Evolutionary conservation across 2,888 invertebrate species (phyloP).

Genomic region (Sinelater perroti): DNA sequence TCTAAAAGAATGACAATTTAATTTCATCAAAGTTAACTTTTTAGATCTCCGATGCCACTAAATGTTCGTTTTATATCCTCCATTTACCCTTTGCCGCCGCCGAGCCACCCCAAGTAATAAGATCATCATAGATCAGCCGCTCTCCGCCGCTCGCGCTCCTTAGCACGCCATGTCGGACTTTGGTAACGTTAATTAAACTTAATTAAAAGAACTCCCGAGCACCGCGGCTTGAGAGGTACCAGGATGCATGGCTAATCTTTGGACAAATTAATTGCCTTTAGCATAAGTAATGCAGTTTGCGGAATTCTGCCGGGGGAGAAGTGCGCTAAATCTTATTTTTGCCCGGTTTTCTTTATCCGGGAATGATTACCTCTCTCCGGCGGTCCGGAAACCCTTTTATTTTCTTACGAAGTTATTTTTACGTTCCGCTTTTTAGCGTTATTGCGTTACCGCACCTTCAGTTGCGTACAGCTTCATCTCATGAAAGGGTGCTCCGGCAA

Average conservation of each 20-base stretch:
- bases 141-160: constrained; percentile 44
- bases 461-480: no score
- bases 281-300: constrained; percentile 58
- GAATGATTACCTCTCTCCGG: constrained; percentile 30
- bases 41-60: constrained; percentile 53
- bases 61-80: constrained; percentile 54
- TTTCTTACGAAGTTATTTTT: constrained; percentile 19
- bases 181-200: constrained; percentile 64
- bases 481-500: no score
- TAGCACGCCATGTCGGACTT: constrained; percentile 59
- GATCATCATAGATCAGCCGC: constrained; percentile 54
- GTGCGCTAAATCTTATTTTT: constrained; percentile 49
- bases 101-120: constrained; percentile 50
- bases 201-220: constrained; percentile 62
- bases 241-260: constrained; percentile 62
- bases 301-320: constrained; percentile 32
- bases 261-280: constrained; percentile 63
- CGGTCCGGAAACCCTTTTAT: constrained; percentile 25
- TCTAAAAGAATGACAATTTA: constrained; percentile 55
- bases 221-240: constrained; percentile 55
- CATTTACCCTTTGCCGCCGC: constrained; percentile 50
- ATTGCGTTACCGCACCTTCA: constrained; percentile 6
- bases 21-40: constrained; percentile 53
- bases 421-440: constrained; percentile 10
- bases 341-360: constrained; percentile 41